Evolutionary conservation across 2,113 vertebrate species (phyloP).

Genomic region (Garra rufa): DNA sequence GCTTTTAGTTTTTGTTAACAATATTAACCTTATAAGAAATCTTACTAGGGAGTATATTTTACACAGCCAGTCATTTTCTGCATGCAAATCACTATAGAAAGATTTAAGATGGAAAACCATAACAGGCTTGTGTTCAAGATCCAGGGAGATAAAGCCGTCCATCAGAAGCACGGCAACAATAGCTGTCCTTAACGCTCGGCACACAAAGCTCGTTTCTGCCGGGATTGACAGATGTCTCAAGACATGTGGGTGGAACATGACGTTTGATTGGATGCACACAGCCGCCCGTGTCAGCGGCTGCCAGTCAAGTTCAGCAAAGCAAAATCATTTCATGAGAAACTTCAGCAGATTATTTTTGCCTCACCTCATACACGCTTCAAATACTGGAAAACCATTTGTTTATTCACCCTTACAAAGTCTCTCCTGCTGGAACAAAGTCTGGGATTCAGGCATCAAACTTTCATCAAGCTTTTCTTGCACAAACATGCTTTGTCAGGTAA

Average conservation of each 20-base stretch:
- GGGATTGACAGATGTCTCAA: constrained; percentile 77
- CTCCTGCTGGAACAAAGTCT: background rate
- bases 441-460: background rate
- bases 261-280: constrained; percentile 67
- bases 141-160: constrained; percentile 26
- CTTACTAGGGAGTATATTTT: background rate
- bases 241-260: constrained; percentile 68
- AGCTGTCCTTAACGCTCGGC: constrained; percentile 64
- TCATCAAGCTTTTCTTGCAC: background rate
- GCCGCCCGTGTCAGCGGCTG: constrained; percentile 68
- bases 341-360: background rate
- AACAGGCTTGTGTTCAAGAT: constrained; percentile 6
- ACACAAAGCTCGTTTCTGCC: constrained; percentile 71
- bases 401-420: background rate
- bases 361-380: background rate
- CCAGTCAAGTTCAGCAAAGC: constrained; percentile 28
- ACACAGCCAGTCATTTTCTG: background rate
- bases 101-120: background rate
- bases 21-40: background rate
- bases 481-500: background rate
- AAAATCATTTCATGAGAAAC: constrained; percentile 2
- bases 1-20: background rate
- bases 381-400: background rate
- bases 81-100: constrained; percentile 5
- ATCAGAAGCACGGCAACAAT: constrained; percentile 56